Evolutionary conservation across 2,888 invertebrate species (phyloP), one percentile per base, ranked within the genome.

Genomic region (Idaea aversata): DNA sequence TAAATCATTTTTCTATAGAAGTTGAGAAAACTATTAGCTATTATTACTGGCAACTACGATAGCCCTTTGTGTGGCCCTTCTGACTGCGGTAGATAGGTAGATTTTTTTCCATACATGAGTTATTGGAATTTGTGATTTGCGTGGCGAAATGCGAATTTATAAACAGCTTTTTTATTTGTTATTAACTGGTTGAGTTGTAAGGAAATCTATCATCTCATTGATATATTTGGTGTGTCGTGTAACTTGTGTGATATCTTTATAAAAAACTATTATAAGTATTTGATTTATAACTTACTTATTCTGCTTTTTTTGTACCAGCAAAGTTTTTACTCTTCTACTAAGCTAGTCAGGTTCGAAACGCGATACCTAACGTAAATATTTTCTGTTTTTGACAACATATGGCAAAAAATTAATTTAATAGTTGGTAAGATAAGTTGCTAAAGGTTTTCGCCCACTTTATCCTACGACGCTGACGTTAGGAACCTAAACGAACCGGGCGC

Each of bases 11-110:
- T 83, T 90, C 85, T 90, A 91, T 89, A 83, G 87, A 89, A 88
- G 84, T 90, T 87, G 87, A 90, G 88, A 91, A 88, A 91, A 93
- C 90, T 91, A 93, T 91, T 92, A 91, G 88, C 87, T 90, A 89
- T 91, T 89, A 87, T 88, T 91, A 90, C 87, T 88, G 86, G 88
- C 85, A 87, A 85, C 86, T 89, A 87, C 85, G 85, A 83, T 75
- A 71, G 75, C 78, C 83, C 76, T 86, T 88, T 90, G 86, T 90
- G 85, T 77, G 85, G 80, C 75, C 69, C 80, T 47, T 79, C 77
- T 75, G 78, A 75, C 74, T 47, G 47, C 47, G 47, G 47, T 47
- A 47, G 47, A 47, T 47, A 47, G 47, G 47, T 47, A 47, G 47
- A 4, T 36, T 10, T 47, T 38, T 87, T 87, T 87, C 88, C 59